Evolutionary conservation across 2,888 invertebrate species (phyloP).

Genomic region (Biston betularia): DNA sequence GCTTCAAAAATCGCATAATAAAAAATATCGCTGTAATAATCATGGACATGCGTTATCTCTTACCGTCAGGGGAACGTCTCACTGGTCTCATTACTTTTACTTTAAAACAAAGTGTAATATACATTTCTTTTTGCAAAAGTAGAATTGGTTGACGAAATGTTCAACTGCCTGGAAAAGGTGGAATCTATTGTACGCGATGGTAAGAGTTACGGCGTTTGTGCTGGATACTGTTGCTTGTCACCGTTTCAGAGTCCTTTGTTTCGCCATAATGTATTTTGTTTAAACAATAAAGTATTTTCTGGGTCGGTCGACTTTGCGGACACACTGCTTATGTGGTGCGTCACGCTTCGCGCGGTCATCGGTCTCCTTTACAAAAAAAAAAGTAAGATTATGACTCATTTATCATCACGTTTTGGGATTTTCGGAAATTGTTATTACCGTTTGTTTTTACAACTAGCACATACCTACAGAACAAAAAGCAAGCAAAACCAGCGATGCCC

Average conservation of each 20-base stretch:
- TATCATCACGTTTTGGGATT: conserved; percentile 57
- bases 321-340: conserved; percentile 50
- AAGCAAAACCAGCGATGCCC: too few species aligned
- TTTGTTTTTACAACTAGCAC: neutral
- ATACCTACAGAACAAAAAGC: too few species aligned
- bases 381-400: conserved; percentile 70
- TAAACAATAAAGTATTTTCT: conserved; percentile 15
- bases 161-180: too few species aligned
- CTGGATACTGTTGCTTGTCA: conserved; percentile 3
- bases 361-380: conserved; percentile 66
- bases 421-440: conserved; percentile 10
- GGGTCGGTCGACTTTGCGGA: conserved; percentile 17
- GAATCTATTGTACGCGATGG: neutral
- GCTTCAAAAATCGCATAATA: too few species aligned
- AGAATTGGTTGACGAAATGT: too few species aligned
- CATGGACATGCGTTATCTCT: too few species aligned
- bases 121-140: too few species aligned
- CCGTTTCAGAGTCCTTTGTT: conserved; percentile 8
- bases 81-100: too few species aligned
- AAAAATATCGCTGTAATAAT: too few species aligned
- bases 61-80: too few species aligned
- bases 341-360: conserved; percentile 71
- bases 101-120: too few species aligned
- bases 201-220: neutral
- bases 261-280: conserved; percentile 35